phyloP scores from a whole-genome alignment of 2,113 vertebrate genomes.

The Laticauda laticaudata region DNA sequence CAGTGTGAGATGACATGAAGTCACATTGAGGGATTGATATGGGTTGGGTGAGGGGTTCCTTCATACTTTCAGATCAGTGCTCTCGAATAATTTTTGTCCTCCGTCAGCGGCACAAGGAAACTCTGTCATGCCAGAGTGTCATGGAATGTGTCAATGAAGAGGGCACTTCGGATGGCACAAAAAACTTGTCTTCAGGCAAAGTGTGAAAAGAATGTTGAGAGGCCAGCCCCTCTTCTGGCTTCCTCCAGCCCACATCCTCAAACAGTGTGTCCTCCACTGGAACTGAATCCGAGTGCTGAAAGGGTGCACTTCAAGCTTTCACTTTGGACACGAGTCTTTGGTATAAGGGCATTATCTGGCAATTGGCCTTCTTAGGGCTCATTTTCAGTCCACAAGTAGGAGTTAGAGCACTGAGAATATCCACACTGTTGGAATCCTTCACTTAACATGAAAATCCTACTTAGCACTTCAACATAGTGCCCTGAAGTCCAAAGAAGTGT shows the following conservation, averaged over 20 bases:
- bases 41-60: not conserved
- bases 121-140: constrained; percentile 59
- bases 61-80: constrained; percentile 46
- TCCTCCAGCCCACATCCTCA: constrained; percentile 24
- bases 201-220: constrained; percentile 73
- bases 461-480: constrained; percentile 68
- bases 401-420: constrained; percentile 73
- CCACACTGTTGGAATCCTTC: constrained; percentile 68
- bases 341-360: constrained; percentile 70
- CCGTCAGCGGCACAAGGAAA: constrained; percentile 67
- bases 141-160: constrained; percentile 79
- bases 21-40: constrained; percentile 8
- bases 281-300: constrained; percentile 75
- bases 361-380: constrained; percentile 71
- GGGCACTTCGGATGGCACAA: constrained; percentile 72
- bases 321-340: constrained; percentile 71
- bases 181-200: constrained; percentile 65
- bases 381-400: constrained; percentile 72
- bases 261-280: constrained; percentile 35
- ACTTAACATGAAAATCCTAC: constrained; percentile 73
- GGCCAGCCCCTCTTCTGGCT: constrained; percentile 39
- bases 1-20: constrained; percentile 69
- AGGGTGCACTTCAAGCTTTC: constrained; percentile 84
- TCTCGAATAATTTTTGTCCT: constrained; percentile 65
- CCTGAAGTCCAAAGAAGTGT: constrained; percentile 65